phyloP scores from a whole-genome alignment of 2,113 vertebrate genomes.

The Malurus melanocephalus region DNA sequence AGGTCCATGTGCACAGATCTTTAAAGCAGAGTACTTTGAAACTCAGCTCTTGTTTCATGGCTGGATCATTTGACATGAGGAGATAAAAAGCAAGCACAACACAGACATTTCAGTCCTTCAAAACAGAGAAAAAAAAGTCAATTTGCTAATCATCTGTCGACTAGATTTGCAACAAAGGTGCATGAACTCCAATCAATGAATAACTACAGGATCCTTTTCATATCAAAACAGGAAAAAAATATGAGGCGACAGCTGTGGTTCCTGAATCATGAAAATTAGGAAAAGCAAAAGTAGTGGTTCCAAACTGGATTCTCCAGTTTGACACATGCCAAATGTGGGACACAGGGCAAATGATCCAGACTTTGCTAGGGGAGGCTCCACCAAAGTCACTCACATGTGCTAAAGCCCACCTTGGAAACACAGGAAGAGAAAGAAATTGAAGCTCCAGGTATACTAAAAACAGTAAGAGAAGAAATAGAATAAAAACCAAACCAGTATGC shows the following conservation, averaged over 20 bases:
- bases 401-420: background rate
- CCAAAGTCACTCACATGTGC: background rate
- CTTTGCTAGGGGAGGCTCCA: background rate
- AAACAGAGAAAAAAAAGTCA: conserved; percentile 4
- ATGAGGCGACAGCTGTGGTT: background rate
- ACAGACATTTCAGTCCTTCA: conserved; percentile 5
- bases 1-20: background rate
- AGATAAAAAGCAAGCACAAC: conserved; percentile 40
- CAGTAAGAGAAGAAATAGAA: background rate
- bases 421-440: background rate
- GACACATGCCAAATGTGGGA: background rate
- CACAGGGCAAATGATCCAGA: background rate
- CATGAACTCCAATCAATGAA: conserved; percentile 25
- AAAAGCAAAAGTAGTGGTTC: background rate
- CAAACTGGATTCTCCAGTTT: background rate
- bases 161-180: conserved; percentile 35
- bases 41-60: conserved; percentile 14
- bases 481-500: background rate
- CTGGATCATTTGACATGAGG: background rate
- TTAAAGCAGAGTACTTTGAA: conserved; percentile 7
- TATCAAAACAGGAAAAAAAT: background rate
- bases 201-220: conserved; percentile 4
- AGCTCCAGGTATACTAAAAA: background rate
- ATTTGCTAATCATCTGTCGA: conserved; percentile 40
- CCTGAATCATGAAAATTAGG: background rate